A percentile compares a stretch with the other conserved stretches of the same genome.
Evolutionary conservation across 2,797 vertebrate species (phyloP).

Genomic region (Leptoclinus maculatus): DNA sequence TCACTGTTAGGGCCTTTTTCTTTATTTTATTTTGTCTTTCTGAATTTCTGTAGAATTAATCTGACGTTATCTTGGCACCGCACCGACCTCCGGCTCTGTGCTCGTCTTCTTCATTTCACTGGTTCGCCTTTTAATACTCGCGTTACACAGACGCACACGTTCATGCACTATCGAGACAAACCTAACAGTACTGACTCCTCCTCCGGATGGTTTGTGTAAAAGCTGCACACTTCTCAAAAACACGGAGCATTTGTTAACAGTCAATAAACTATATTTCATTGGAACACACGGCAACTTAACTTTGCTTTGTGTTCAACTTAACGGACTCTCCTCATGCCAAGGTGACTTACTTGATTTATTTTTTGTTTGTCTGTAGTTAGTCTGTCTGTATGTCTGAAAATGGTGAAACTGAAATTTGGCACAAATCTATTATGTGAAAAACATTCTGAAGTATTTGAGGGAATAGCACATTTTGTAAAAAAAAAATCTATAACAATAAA

Average conservation of each 20-base stretch:
- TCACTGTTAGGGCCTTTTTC: slow-evolving; percentile 76
- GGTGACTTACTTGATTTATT: slow-evolving; percentile 80
- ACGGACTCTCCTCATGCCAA: slow-evolving; percentile 71
- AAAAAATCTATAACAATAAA: slow-evolving; percentile 80
- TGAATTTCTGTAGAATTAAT: slow-evolving; percentile 59
- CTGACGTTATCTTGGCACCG: slow-evolving; percentile 73
- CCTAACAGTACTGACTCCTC: slow-evolving; percentile 42
- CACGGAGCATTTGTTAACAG: slow-evolving; percentile 45
- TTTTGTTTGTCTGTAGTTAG: slow-evolving; percentile 62
- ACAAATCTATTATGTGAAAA: slow-evolving; percentile 75
- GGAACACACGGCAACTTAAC: slow-evolving; percentile 50
- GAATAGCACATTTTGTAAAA: slow-evolving; percentile 82
- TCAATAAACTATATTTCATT: slow-evolving; percentile 56
- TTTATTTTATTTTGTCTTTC: slow-evolving; percentile 25
- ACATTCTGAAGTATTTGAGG: slow-evolving; percentile 78
- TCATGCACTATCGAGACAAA: slow-evolving; percentile 46
- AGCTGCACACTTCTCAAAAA: slow-evolving; percentile 64
- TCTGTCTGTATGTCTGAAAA: slow-evolving; percentile 87
- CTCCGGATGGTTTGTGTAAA: slow-evolving; percentile 45
- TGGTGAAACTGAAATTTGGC: slow-evolving; percentile 85
- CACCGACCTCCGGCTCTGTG: slow-evolving; percentile 62
- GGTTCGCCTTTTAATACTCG: slow-evolving; percentile 61
- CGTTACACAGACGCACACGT: background rate
- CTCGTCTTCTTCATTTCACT: slow-evolving; percentile 70
- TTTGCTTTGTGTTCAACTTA: slow-evolving; percentile 31